Evolutionary conservation across 1,140 invertebrate genomes (phyloP).

Genomic region (Meteorus sp.): DNA sequence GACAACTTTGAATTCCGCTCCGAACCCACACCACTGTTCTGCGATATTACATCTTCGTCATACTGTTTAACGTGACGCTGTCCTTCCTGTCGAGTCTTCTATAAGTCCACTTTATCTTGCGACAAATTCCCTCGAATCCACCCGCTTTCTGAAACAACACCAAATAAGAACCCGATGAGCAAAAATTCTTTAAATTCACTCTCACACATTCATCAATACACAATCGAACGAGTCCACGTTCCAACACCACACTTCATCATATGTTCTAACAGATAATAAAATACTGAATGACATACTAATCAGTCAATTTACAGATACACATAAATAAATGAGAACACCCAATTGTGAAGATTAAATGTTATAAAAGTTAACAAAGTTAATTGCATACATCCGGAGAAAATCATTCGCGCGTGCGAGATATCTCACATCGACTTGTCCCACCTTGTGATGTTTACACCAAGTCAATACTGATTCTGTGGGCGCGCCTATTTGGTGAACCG

Average conservation of each 20-base stretch:
- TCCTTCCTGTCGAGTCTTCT: not conserved
- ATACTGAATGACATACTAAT: too few species aligned
- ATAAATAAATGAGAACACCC: too few species aligned
- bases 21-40: not conserved
- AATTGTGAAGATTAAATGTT: too few species aligned
- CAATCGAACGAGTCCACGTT: too few species aligned
- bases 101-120: not conserved
- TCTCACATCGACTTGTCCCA: conserved; percentile 1
- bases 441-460: conserved; percentile 8
- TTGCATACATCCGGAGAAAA: conserved; percentile 10
- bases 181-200: not conserved
- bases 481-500: conserved; percentile 5
- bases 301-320: too few species aligned
- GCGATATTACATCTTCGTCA: conserved; percentile 2
- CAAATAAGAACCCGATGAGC: not conserved
- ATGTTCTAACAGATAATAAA: too few species aligned
- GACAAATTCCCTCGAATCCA: not conserved
- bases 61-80: not conserved
- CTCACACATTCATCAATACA: not conserved
- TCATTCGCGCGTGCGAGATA: conserved; percentile 15
- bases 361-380: not conserved
- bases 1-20: not conserved
- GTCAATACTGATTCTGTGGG: conserved; percentile 1
- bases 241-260: too few species aligned
- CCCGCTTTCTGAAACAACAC: not conserved